A percentile compares a stretch with the other conserved stretches of the same genome.
These are phyloP conservation scores for Oncorhynchus nerka DNA, from an alignment of 2,113 vertebrate genomes.

Conservation along the genomic window DNA sequence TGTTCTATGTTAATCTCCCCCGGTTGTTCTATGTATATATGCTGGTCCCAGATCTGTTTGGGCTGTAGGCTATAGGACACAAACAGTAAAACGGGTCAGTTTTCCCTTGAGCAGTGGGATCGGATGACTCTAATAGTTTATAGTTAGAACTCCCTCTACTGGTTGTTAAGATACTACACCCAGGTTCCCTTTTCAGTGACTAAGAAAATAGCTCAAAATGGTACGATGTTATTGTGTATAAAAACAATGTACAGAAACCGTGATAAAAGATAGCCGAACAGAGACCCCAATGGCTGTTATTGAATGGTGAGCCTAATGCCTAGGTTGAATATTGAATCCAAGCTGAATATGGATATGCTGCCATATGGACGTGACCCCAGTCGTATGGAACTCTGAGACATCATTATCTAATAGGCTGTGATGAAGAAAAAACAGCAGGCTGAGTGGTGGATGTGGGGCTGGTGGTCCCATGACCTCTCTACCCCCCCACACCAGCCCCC, in stretches of 20 bases:
- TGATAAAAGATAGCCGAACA: no score
- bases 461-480: conserved; percentile 46
- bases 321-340: neutral
- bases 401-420: conserved; percentile 40
- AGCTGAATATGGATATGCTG: conserved; percentile 46
- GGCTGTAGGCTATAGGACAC: neutral
- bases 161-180: conserved; percentile 32
- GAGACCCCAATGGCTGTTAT: neutral
- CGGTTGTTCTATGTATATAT: neutral
- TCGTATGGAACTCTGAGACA: conserved; percentile 33
- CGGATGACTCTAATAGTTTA: conserved; percentile 3
- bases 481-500: conserved; percentile 14
- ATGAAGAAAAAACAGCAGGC: conserved; percentile 36
- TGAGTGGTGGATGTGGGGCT: neutral
- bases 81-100: neutral
- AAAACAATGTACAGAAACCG: no score
- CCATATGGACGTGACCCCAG: neutral
- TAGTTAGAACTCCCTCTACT: conserved; percentile 37
- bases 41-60: no score
- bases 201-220: no score
- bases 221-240: no score
- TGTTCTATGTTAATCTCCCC: neutral
- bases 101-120: conserved; percentile 16
- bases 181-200: neutral
- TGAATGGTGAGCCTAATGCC: neutral